Conservation (phyloP, 2,113 vertebrate genomes). For the Charina bottae region DNA sequence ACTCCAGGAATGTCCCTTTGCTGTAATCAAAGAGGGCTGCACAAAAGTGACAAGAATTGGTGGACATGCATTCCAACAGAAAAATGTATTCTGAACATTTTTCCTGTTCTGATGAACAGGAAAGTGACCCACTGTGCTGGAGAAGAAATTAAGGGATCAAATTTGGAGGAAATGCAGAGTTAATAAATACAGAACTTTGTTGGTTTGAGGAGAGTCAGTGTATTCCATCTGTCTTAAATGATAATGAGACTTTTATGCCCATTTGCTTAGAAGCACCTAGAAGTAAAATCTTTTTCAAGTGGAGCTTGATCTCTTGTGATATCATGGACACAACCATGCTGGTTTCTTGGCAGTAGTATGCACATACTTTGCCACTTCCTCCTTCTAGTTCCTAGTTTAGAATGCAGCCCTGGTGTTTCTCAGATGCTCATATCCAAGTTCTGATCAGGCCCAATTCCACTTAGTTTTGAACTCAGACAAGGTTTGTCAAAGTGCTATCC, state of each 20-base stretch:
- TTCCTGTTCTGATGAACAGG: background rate
- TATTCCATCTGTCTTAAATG: background rate
- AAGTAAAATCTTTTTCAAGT: background rate
- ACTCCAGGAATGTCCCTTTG: constrained; percentile 10
- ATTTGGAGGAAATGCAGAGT: background rate
- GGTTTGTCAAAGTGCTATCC: background rate
- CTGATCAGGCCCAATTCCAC: background rate
- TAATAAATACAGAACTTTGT: background rate
- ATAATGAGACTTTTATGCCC: background rate
- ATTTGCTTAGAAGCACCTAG: background rate
- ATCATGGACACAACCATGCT: background rate
- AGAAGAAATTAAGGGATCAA: background rate
- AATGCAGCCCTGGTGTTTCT: background rate
- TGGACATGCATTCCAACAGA: background rate
- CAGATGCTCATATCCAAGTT: background rate
- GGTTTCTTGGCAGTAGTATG: background rate
- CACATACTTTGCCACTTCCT: background rate
- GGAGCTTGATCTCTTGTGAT: background rate
- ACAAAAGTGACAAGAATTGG: constrained; percentile 18
- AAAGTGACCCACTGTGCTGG: background rate
- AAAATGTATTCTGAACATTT: background rate
- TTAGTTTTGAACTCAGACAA: background rate
- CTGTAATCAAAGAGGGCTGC: background rate
- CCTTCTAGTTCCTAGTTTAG: background rate
- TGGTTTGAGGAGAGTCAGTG: background rate